phyloP scores from a whole-genome alignment of 2,113 vertebrate genomes.

The Mastomys coucha region DNA sequence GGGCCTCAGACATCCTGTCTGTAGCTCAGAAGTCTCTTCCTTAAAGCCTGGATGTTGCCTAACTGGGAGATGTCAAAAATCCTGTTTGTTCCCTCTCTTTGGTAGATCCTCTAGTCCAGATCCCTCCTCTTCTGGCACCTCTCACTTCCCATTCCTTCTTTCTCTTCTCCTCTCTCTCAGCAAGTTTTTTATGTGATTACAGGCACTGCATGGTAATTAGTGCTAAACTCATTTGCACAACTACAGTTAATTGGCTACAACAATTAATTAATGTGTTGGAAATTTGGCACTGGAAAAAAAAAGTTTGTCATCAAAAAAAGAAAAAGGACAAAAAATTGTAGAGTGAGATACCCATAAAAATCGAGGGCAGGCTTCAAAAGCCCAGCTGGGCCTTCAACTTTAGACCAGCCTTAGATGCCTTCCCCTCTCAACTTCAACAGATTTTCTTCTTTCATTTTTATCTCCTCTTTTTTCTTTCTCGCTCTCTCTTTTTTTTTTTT shows the following conservation, averaged over 20 bases:
- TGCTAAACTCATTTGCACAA: slow-evolving; percentile 99
- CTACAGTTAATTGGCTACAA: slow-evolving; percentile 99
- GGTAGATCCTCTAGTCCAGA: not conserved
- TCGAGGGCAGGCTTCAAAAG: slow-evolving; percentile 82
- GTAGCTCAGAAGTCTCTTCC: not conserved
- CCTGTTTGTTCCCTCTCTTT: not conserved
- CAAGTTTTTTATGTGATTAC: slow-evolving; percentile 92
- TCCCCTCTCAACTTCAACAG: slow-evolving; percentile 64
- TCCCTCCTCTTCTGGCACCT: no score
- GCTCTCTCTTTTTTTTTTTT: slow-evolving; percentile 73
- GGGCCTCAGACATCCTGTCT: not conserved
- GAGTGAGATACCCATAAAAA: slow-evolving; percentile 80
- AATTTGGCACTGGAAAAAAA: slow-evolving; percentile 95
- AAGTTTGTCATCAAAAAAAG: slow-evolving; percentile 87
- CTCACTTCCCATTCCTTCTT: slow-evolving; percentile 63
- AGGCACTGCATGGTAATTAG: slow-evolving; percentile 99
- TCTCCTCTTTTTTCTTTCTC: not conserved
- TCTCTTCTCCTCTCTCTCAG: slow-evolving; percentile 83
- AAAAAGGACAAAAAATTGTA: slow-evolving; percentile 82
- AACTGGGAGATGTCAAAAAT: not conserved
- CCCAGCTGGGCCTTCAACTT: slow-evolving; percentile 83
- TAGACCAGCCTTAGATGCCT: slow-evolving; percentile 54
- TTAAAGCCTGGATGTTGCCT: slow-evolving; percentile 12
- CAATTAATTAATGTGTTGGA: slow-evolving; percentile 99
- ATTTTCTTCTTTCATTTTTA: slow-evolving; percentile 69